Evolutionary conservation across 2,888 invertebrate species (phyloP).

Genomic region (Tenthredo mesomela): DNA sequence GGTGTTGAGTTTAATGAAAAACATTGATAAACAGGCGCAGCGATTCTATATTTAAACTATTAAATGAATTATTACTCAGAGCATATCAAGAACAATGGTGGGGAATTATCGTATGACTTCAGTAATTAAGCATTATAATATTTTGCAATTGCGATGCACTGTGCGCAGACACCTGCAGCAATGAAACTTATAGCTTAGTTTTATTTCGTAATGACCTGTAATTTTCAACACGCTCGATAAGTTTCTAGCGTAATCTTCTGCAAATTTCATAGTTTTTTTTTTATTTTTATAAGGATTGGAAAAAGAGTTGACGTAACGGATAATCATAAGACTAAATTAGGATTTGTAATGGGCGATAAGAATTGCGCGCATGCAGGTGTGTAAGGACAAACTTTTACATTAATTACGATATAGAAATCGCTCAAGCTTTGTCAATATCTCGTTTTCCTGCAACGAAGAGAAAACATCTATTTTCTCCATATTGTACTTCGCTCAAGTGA

Average conservation of each 20-base stretch:
- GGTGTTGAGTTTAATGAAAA: neutral
- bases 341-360: neutral
- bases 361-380: neutral
- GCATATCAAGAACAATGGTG: neutral
- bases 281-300: neutral
- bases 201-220: neutral
- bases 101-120: neutral
- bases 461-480: neutral
- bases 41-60: constrained; percentile 1
- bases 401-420: constrained; percentile 18
- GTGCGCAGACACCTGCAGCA: neutral
- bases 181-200: neutral
- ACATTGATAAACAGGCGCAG: neutral
- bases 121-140: neutral
- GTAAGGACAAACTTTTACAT: constrained; percentile 17
- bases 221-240: constrained; percentile 29
- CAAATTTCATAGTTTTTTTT: neutral
- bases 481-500: neutral
- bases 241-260: neutral
- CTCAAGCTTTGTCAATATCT: constrained; percentile 3
- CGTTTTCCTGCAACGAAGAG: constrained; percentile 1
- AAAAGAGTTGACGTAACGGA: neutral
- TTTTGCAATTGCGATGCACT: constrained; percentile 4
- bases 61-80: neutral
- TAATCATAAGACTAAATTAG: neutral